Conservation (phyloP, 2,113 vertebrate genomes). For the Tautogolabrus adspersus region DNA sequence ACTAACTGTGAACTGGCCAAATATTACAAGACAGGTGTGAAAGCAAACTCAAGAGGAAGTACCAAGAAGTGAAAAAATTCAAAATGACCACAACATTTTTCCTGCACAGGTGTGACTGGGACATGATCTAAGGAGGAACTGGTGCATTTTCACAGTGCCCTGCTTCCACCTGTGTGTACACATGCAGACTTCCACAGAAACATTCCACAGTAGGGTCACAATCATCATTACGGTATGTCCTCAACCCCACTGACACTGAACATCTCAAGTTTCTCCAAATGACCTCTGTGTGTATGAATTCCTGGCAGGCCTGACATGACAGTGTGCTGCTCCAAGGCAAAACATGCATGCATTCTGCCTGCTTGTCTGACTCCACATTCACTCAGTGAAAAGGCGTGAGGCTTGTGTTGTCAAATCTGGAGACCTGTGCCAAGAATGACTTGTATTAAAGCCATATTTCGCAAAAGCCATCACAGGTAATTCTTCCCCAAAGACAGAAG, state of each 20-base stretch:
- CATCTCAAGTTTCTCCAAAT: constrained; percentile 62
- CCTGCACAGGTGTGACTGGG: not conserved
- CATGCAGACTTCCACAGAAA: constrained; percentile 20
- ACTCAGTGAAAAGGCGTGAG: not conserved
- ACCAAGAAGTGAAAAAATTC: constrained; percentile 10
- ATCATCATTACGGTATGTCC: constrained; percentile 42
- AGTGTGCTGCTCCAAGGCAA: constrained; percentile 27
- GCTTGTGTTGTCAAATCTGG: not conserved
- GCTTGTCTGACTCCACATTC: constrained; percentile 40
- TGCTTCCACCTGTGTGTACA: constrained; percentile 2
- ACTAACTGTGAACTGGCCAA: constrained; percentile 37
- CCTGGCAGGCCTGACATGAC: constrained; percentile 55
- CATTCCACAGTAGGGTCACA: constrained; percentile 54
- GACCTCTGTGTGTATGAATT: constrained; percentile 53
- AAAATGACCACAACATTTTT: constrained; percentile 13
- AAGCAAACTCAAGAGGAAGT: constrained; percentile 32
- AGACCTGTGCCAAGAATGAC: not conserved
- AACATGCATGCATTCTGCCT: constrained; percentile 6
- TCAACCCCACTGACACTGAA: constrained; percentile 52
- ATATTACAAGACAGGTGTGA: constrained; percentile 50
- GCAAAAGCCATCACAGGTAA: constrained; percentile 25
- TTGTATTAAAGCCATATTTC: constrained; percentile 33
- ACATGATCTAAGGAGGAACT: constrained; percentile 13
- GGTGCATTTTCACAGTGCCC: constrained; percentile 37
- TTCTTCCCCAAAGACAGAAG: not conserved